Base-by-base conservation (phyloP, 1,140 invertebrate genomes). In the Danaus melanippus region DNA sequence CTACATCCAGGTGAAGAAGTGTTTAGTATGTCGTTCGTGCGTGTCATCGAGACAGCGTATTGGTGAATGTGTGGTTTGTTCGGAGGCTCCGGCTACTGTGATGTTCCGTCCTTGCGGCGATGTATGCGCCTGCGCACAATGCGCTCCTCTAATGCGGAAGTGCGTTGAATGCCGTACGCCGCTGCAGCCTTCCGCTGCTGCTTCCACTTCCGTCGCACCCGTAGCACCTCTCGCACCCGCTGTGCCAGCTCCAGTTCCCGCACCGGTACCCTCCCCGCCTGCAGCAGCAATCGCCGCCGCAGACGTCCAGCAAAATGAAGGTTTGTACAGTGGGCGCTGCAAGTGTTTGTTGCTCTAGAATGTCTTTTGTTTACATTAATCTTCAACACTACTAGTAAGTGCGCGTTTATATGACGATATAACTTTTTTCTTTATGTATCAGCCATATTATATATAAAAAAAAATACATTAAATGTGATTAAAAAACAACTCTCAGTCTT, bases 41-140 rank as follows among this genome's bases (percentile, higher is more conserved):
- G 95, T 98, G 41, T 11, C 61, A 58, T 64, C 66, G 0, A 74
- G 78, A 21, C 87, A 88, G 66, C 87, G 96, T 92, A 96, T 98
- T 81, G 95, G 98, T 81, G 97, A 98, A 86, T 99, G 97, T 86
- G 89, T 98, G 43, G 96, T 98, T 6, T 99, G 97, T 78, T 97
- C 96, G 9, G 96, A 97, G 84, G 95, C 95, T 73, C 93, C 95
- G 70, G 95, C 97, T 2, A 92, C 94, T 6, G 93, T 98, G 43
- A 89, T 98, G 63, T 98, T 98, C 88, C 93, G 94, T 64, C 97
- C 97, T 3, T 99, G 97, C 87, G 93, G 95, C 52, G 97, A 99
- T 86, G 96, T 98, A 92, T 95, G 95, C 84, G 96, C 95, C 21
- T 98, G 97, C 88, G 94, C 95, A 74, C 92, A 92, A 64, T 98